Evolutionary conservation across 2,797 vertebrate genomes (phyloP), one percentile per base, ranked within the genome.

Genomic region (Pangasius krempfi): DNA sequence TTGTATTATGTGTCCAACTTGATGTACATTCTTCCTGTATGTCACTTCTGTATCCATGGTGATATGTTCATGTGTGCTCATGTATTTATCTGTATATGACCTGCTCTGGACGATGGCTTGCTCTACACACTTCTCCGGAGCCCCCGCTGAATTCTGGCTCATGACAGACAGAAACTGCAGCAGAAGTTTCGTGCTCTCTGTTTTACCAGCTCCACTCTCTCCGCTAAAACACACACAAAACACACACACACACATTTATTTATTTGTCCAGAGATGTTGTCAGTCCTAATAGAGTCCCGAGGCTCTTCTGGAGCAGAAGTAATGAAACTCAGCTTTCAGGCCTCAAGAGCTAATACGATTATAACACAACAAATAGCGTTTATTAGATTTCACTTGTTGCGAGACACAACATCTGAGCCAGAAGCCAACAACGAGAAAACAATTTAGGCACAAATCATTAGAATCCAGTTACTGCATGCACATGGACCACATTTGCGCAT

Each of bases 101-200:
- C 98, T 98, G 98, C 98, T 99, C 94, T 98, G 97, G 58, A 99
- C 96, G 58, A 98, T 98, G 93, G 97, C 97, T 93, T 98, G 95
- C 91, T 99, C 98, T 93, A 98, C 98, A 0, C 87, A 94, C 89
- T 95, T 97, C 94, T 97, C 96, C 10, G 96, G 92, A 0, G 94
- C 95, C 70, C 96, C 97, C 0, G 96, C 92, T 2, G 97, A 97
- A 73, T 96, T 97, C 94, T 99, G 98, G 94, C 98, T 99, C 97
- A 98, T 98, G 88, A 97, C 96, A 0, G 98, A 99, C 91, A 98
- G 94, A 90, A 98, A 99, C 95, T 98, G 97, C 84, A 99, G 95
- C 91, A 99, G 94, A 90, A 99, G 92, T 92, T 99, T 99, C 33
- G 98, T 98, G 94, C 97, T 99, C 90, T 99, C 98, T 0, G 98